These are phyloP conservation scores for Halcyon chelicuti DNA, from an alignment of 2,797 vertebrate genomes.

Conservation along the genomic window DNA sequence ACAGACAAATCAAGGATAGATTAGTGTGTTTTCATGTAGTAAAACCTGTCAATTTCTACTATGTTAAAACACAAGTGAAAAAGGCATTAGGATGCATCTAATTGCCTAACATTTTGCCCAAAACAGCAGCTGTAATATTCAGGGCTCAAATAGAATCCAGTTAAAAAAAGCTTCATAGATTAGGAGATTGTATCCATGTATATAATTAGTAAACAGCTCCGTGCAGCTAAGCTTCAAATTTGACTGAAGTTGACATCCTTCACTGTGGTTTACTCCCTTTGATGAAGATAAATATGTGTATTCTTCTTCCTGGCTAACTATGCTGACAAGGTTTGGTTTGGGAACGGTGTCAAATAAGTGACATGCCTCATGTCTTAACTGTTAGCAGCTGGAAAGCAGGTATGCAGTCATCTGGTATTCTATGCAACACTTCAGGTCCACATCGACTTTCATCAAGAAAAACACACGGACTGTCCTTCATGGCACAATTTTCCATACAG, in stretches of 20 bases:
- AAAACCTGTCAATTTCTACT: neutral
- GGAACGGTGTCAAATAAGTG: neutral
- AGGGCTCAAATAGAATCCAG: neutral
- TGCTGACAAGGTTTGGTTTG: neutral
- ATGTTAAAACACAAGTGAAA: neutral
- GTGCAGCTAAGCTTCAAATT: neutral
- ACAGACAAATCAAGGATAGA: neutral
- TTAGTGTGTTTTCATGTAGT: neutral
- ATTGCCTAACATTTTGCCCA: neutral
- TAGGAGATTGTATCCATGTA: neutral
- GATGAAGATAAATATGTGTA: neutral
- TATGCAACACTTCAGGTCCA: neutral
- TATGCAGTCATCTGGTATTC: neutral
- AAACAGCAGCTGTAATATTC: neutral
- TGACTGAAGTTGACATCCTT: neutral
- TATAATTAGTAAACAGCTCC: neutral
- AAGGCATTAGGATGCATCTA: neutral
- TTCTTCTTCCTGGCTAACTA: neutral
- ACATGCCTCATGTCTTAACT: neutral
- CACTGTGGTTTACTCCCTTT: neutral
- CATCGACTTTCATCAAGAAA: too few relatives aligned
- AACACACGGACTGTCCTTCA: too few relatives aligned
- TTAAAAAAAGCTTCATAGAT: neutral
- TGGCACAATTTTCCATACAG: too few relatives aligned
- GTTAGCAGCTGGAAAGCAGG: neutral